Conservation (phyloP, 1,140 invertebrate genomes). For the Idris sp. region DNA sequence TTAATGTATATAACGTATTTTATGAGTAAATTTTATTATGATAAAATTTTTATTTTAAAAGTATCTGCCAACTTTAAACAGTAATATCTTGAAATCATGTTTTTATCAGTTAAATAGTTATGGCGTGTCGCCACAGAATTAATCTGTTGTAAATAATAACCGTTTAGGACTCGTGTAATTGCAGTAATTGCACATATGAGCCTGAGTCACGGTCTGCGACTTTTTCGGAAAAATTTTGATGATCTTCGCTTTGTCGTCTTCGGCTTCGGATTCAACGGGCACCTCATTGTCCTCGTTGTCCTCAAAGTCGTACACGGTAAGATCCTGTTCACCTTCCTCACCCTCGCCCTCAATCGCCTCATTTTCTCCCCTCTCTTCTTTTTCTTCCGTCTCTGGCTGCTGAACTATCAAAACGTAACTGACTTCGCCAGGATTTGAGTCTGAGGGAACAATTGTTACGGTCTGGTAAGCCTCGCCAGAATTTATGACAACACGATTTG, state of each 20-base stretch:
- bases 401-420: constrained; percentile 94
- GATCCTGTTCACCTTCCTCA: constrained; percentile 81
- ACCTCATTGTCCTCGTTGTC: constrained; percentile 81
- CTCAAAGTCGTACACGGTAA: constrained; percentile 84
- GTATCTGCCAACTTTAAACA: too few species aligned
- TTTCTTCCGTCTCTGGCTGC: constrained; percentile 81
- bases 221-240: constrained; percentile 84
- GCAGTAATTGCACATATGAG: constrained; percentile 93
- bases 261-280: constrained; percentile 81
- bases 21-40: too few species aligned
- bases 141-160: constrained; percentile 19
- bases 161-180: constrained; percentile 93
- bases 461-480: constrained; percentile 86
- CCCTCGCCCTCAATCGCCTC: constrained; percentile 81
- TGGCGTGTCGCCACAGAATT: too few species aligned
- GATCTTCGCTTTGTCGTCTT: constrained; percentile 85
- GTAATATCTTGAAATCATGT: too few species aligned
- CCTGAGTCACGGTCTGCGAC: constrained; percentile 83
- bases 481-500: constrained; percentile 79
- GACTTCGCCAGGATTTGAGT: constrained; percentile 87
- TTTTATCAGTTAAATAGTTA: too few species aligned
- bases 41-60: too few species aligned
- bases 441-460: constrained; percentile 91
- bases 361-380: constrained; percentile 78
- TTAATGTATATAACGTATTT: too few species aligned